Evolutionary conservation across 2,888 invertebrate species (phyloP).

Genomic region (Philonicus albiceps): DNA sequence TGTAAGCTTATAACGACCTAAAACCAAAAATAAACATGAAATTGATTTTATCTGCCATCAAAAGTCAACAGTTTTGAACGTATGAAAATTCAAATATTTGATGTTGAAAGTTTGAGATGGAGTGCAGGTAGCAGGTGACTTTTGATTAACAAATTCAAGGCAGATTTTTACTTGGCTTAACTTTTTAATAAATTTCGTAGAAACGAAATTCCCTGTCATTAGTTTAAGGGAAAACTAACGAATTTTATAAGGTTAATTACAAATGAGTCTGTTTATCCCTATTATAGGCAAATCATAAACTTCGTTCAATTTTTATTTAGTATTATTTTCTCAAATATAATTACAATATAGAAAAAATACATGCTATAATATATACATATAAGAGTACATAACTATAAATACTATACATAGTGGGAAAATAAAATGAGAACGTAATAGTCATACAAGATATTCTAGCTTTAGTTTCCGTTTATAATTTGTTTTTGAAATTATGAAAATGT

Average conservation of each 20-base stretch:
- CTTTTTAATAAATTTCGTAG: not conserved
- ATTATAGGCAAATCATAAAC: not conserved
- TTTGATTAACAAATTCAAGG: not conserved
- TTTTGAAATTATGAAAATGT: constrained; percentile 20
- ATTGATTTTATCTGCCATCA: no score
- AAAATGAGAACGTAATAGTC: not conserved
- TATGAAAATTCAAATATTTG: no score
- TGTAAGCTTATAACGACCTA: no score
- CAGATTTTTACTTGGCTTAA: not conserved
- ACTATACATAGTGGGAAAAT: not conserved
- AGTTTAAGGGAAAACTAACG: not conserved
- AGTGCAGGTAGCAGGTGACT: no score
- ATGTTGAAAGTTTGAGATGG: no score
- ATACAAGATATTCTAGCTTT: not conserved
- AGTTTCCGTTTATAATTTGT: constrained; percentile 12
- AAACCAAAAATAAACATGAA: no score
- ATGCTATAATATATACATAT: not conserved
- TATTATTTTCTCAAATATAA: not conserved
- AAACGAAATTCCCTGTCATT: not conserved
- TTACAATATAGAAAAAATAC: not conserved
- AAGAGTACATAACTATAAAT: not conserved
- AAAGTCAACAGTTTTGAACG: no score
- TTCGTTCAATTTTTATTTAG: not conserved
- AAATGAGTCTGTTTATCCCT: not conserved
- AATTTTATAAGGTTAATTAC: not conserved